Conservation (phyloP, 2,113 vertebrate species). For the Uria aalge region DNA sequence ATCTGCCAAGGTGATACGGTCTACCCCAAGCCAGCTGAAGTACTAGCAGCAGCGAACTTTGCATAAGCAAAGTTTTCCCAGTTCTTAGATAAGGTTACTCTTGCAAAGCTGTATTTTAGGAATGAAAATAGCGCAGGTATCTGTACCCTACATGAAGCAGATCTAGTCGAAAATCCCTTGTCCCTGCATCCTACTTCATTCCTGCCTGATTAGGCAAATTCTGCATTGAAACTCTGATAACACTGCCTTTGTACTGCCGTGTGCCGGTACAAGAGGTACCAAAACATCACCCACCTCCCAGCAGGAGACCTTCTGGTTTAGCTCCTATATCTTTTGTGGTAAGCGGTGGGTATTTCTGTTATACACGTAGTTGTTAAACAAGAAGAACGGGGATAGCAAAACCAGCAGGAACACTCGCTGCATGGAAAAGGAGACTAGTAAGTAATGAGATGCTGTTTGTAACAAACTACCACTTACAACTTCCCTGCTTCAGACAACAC, state of each 20-base stretch:
- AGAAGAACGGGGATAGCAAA: neutral
- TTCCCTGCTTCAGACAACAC: neutral
- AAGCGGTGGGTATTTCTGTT: neutral
- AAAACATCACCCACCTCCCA: neutral
- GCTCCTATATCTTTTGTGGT: neutral
- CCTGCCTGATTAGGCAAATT: neutral
- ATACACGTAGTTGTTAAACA: accelerated
- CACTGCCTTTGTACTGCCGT: neutral
- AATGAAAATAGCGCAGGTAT: neutral
- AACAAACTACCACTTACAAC: neutral
- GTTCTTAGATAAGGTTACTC: neutral
- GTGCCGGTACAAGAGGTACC: neutral
- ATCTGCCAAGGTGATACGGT: neutral
- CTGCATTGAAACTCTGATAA: neutral
- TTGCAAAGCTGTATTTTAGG: neutral
- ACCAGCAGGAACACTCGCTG: neutral
- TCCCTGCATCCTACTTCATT: neutral
- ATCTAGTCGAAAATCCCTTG: neutral
- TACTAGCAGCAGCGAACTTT: neutral
- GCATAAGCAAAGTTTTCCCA: neutral
- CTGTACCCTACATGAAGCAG: neutral
- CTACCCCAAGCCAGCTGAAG: neutral
- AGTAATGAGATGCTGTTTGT: neutral
- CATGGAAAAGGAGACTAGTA: neutral
- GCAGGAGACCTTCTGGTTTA: neutral